Evolutionary conservation across 2,113 vertebrate genomes (phyloP).

Genomic region (Carettochelys insculpta): DNA sequence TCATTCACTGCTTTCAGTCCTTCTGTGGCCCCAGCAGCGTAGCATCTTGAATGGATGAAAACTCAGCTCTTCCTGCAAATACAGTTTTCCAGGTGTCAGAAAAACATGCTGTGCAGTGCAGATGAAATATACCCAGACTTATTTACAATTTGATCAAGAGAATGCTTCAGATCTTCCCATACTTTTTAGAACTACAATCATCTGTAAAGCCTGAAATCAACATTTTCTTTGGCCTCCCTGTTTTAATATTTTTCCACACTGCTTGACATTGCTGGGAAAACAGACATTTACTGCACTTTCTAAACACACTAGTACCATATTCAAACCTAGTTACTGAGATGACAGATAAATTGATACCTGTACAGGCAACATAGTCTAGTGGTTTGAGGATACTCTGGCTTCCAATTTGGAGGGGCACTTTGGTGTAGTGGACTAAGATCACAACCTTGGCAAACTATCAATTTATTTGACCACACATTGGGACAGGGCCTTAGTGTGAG

Average conservation of each 20-base stretch:
- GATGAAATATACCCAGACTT: neutral
- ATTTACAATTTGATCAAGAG: neutral
- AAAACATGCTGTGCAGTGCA: neutral
- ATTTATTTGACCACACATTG: neutral
- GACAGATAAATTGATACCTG: neutral
- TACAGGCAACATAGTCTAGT: neutral
- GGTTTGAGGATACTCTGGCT: neutral
- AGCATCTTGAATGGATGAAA: neutral
- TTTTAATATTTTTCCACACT: neutral
- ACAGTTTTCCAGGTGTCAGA: neutral
- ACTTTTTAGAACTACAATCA: neutral
- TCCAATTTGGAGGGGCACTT: rapidly evolving
- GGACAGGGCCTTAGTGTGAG: neutral
- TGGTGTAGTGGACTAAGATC: neutral
- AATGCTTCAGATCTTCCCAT: neutral
- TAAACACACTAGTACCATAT: neutral
- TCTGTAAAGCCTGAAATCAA: neutral
- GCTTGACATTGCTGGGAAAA: neutral
- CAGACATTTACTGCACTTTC: neutral
- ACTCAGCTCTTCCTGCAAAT: neutral
- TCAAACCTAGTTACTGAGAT: neutral
- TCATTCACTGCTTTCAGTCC: too few species aligned
- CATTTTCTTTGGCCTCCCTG: neutral
- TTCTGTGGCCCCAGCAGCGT: neutral
- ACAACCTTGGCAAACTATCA: rapidly evolving